Evolutionary conservation across 2,797 vertebrate species (phyloP), one percentile per base, ranked within the genome.

Genomic region (Chrysocyon brachyurus): DNA sequence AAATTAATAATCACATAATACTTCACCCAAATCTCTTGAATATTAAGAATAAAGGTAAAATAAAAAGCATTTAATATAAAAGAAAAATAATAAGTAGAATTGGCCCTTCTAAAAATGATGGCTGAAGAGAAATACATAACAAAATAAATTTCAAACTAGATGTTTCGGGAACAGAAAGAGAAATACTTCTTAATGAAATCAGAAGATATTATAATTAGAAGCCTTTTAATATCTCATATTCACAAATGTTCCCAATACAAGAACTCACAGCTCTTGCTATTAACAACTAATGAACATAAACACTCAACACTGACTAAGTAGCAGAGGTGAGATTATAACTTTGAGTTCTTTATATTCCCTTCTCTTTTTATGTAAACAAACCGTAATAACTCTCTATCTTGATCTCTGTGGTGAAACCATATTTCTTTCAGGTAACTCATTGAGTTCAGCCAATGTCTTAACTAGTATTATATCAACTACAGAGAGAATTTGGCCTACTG

Each of bases 21-120:
- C 9, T 54, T 73, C 46, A 96, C 89, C 66, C 83, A 70, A 90
- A 21, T 89, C 72, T 93, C 90, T 96, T 97, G 88, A 40, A 40
- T 75, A 91, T 68, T 78, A 95, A 95, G 33, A 93, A 91, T 14
- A 96, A 94, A 97, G 17, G 63, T 89, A 97, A 98, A 97, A 86
- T 59, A 72, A 59, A 78, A 92, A 85, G 59, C 3, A 90, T 73
- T 93, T 96, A 93, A 94, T 64, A 84, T 24, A 72, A 31, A 78
- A 87, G 70, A 92, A 94, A 97, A 95, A 90, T 21, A 96, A 49
- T 10, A 92, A 86, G n/a, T 83, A 90, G 16, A 7, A 12, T 49
- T 77, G 46, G 54, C 5, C 24, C 28, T 91, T 92, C 64, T 28
- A 70, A 93, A 31, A 26, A 17, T 72, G 10, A 94, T 49, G 24